Evolutionary conservation across 2,113 vertebrate genomes (phyloP).

Genomic region (Numenius arquata): DNA sequence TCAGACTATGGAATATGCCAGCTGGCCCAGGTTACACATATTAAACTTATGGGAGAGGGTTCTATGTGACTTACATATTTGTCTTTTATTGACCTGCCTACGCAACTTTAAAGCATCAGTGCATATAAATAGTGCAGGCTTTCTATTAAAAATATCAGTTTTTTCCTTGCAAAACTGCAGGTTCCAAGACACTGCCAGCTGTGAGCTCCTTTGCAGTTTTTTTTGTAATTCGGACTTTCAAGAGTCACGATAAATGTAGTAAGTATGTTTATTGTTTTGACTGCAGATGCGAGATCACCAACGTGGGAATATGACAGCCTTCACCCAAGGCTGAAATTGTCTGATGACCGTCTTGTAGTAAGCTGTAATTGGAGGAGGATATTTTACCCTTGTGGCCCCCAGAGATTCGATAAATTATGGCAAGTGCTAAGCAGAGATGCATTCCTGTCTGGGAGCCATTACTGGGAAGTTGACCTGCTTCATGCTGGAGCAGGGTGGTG

Average conservation of each 20-base stretch:
- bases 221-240: background rate
- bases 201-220: background rate
- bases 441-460: conserved; percentile 75
- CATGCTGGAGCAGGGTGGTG: conserved; percentile 73
- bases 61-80: background rate
- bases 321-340: conserved; percentile 69
- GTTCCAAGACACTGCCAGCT: background rate
- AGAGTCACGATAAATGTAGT: background rate
- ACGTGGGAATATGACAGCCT: conserved; percentile 68
- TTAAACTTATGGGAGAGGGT: background rate
- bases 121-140: background rate
- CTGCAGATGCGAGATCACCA: conserved; percentile 73
- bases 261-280: background rate
- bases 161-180: background rate
- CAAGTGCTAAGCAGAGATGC: conserved; percentile 74
- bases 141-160: background rate
- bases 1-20: background rate
- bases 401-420: conserved; percentile 69
- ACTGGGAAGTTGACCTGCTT: conserved; percentile 77
- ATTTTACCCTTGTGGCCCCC: conserved; percentile 38
- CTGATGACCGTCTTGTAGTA: conserved; percentile 52
- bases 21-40: background rate
- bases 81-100: background rate
- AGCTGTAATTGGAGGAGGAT: conserved; percentile 47
- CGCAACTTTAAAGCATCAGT: background rate